Base-by-base conservation (phyloP, 2,888 invertebrate species). In the Saturnia japonica region DNA sequence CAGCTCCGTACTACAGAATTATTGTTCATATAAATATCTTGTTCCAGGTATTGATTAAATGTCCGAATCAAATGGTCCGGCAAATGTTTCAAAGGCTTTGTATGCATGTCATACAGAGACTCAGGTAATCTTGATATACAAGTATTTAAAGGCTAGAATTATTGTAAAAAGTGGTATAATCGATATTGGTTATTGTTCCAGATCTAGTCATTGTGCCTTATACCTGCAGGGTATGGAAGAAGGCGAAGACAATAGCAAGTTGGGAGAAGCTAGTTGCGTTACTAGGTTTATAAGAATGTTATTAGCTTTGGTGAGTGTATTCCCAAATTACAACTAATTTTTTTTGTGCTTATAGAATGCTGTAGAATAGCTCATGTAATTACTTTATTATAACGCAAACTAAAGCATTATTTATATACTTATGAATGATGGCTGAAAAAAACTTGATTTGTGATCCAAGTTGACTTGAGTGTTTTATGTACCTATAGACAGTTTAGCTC, bases 31-130 rank as follows among this genome's bases (percentile, higher is more conserved):
- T 47, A 47, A 47, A 6, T 12, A 1, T 0, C 76, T 80, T 73
- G 72, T 83, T 73, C 0, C 96, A 97, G 94, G 98, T 98, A 81
- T 95, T 99, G 85, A 97, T 99, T 86, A 98, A 98, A 90, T 99
- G 99, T 90, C 98, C 99, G 47, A 99, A 98, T 94, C 98, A 99
- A 91, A 98, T 98, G 96, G 98, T 99, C 73, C 95, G 98, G 77
- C 98, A 98, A 94, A 98, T 99, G 98, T 99, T 99, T 94, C 98
- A 98, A 91, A 95, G 99, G 82, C 95, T 99, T 80, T 97, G 98
- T 85, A 97, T 99, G 88, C 99, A 99, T 89, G 99, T 99, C 75
- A 98, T 99, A 90, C 97, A 97, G 88, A 96, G 98, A 86, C 94
- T 99, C 77, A 96, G 96, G 96, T 96, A 89, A 62, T 72, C 54